Base-by-base conservation (phyloP, 2,888 invertebrate genomes). In the Rhorus exstirpatorius region DNA sequence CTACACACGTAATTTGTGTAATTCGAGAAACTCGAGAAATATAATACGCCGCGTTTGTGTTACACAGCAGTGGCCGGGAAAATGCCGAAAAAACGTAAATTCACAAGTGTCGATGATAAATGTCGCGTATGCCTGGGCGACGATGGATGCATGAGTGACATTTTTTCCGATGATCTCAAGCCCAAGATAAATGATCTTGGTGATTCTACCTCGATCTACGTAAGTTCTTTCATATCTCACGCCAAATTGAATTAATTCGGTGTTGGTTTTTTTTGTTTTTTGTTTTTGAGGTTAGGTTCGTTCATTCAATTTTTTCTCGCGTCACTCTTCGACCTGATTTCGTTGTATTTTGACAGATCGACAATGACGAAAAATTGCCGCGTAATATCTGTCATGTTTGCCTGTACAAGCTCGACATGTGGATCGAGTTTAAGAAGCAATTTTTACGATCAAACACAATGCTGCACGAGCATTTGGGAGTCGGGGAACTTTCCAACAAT, bases 331-430 rank as follows among this genome's bases (percentile, higher is more conserved):
- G n/a, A n/a, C 8, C 8, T 35, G 6, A 2, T n/a, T 46, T 1
- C 14, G n/a, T 24, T 6, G 21, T 0, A 14, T 38, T 38, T 61
- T 14, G 21, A 44, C 71, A 92, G 93, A 90, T 93, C 26, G 83
- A 88, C 31, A 78, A 90, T 41, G 88, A 89, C 14, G 85, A 88
- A 1, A 87, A 87, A 76, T 85, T 90, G 35, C 92, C 93, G 1
- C 84, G 83, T 19, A 89, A 88, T 10, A 87, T 92, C 12, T 93
- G 93, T 79, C 91, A 93, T 58, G 84, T 90, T 44, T 93, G 93
- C 68, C 84, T 93, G 6, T 92, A 92, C 78, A 93, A 93, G 70
- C 78, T 93, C 71, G 88, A 92, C 44, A 88, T 90, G 89, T 92
- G 92, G 92, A 85, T 75, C 53, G 91, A 92, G 49, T 92, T 93